Evolutionary conservation across 2,113 vertebrate species (phyloP).

Genomic region (Pterocles burchelli): DNA sequence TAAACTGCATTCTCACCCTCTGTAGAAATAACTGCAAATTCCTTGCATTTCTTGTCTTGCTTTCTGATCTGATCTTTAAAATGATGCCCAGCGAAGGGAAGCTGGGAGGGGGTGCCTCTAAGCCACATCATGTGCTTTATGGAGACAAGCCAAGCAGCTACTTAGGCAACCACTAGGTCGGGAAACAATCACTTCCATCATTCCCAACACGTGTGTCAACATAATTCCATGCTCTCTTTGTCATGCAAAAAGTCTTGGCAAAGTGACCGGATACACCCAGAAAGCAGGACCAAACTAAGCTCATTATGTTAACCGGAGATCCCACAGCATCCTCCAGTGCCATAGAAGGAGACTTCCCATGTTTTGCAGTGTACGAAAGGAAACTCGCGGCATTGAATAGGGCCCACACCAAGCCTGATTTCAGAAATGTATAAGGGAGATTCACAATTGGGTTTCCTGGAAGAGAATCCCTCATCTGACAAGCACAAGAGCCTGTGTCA

Average conservation of each 20-base stretch:
- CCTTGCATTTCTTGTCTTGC: background rate
- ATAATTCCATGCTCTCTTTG: slow-evolving; percentile 72
- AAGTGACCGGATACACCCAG: slow-evolving; percentile 67
- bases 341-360: slow-evolving; percentile 53
- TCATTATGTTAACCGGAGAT: slow-evolving; percentile 66
- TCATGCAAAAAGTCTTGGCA: slow-evolving; percentile 69
- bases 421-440: background rate
- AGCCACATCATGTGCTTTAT: slow-evolving; percentile 17
- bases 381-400: background rate
- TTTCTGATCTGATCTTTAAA: slow-evolving; percentile 19
- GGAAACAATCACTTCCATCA: slow-evolving; percentile 65
- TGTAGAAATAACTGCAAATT: background rate
- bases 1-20: background rate
- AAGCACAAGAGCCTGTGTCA: background rate
- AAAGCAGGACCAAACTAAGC: slow-evolving; percentile 61
- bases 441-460: background rate
- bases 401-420: background rate
- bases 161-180: slow-evolving; percentile 69
- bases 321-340: slow-evolving; percentile 54
- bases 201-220: slow-evolving; percentile 73
- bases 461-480: background rate
- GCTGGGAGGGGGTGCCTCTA: slow-evolving; percentile 10
- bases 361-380: background rate
- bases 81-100: background rate
- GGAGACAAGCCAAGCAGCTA: slow-evolving; percentile 62